Percentiles rank a stretch among this genome's conserved stretches.
These are phyloP conservation scores for Zosterops hypoxanthus DNA, from an alignment of 2,113 vertebrate species.

Conservation along the genomic window DNA sequence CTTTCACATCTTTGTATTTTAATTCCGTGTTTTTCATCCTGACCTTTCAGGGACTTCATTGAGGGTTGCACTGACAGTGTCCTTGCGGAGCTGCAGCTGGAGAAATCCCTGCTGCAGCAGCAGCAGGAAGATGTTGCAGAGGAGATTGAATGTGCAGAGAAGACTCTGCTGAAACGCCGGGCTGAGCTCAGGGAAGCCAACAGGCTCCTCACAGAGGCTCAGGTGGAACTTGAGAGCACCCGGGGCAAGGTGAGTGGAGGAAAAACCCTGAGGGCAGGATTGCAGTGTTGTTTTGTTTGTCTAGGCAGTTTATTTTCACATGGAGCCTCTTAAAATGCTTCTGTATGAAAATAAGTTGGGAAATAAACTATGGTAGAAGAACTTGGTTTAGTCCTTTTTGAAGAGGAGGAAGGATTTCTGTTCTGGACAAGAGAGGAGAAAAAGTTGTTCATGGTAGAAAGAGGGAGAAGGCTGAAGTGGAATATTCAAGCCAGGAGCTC, in stretches of 20 bases:
- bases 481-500: neutral
- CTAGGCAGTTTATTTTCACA: neutral
- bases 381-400: neutral
- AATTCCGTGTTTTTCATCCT: neutral
- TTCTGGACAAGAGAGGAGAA: neutral
- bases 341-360: neutral
- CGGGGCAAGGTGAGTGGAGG: conserved; percentile 74
- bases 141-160: conserved; percentile 83
- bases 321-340: neutral
- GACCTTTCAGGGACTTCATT: conserved; percentile 66
- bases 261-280: neutral
- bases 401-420: neutral
- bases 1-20: neutral
- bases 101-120: conserved; percentile 66
- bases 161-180: conserved; percentile 83
- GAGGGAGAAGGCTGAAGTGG: neutral
- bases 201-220: conserved; percentile 81
- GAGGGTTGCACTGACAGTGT: conserved; percentile 62
- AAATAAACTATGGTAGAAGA: neutral
- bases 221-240: conserved; percentile 75
- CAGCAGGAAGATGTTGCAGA: conserved; percentile 71
- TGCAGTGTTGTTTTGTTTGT: neutral
- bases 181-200: conserved; percentile 87
- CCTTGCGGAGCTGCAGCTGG: conserved; percentile 72
- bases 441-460: neutral